These are phyloP conservation scores for Gambusia affinis DNA, from an alignment of 2,113 vertebrate species.

Conservation along the genomic window DNA sequence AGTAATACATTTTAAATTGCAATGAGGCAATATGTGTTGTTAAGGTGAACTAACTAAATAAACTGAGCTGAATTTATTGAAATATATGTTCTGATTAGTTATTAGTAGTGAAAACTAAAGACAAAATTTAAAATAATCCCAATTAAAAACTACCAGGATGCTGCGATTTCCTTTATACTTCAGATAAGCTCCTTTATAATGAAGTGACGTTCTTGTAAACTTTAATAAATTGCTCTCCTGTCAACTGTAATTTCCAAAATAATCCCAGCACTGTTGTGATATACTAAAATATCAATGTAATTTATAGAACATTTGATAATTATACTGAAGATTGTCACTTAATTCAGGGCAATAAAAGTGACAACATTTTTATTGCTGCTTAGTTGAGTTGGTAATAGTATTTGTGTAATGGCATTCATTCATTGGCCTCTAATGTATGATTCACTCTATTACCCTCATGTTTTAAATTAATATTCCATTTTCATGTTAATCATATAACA, in stretches of 20 bases:
- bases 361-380: slow-evolving; percentile 42
- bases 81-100: not conserved
- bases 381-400: slow-evolving; percentile 55
- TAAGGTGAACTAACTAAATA: too few relatives aligned
- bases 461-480: slow-evolving; percentile 66
- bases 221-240: not conserved
- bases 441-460: slow-evolving; percentile 68
- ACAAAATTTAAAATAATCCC: not conserved
- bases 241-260: slow-evolving; percentile 22
- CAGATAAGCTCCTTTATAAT: not conserved
- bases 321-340: slow-evolving; percentile 33
- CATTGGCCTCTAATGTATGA: slow-evolving; percentile 59
- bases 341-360: slow-evolving; percentile 38
- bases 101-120: not conserved
- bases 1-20: too few relatives aligned
- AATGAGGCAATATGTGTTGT: too few relatives aligned
- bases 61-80: not conserved
- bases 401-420: slow-evolving; percentile 62
- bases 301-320: slow-evolving; percentile 39
- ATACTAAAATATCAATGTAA: slow-evolving; percentile 25
- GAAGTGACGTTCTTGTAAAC: not conserved
- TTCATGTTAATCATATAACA: slow-evolving; percentile 62
- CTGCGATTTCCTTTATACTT: not conserved
- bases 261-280: slow-evolving; percentile 1
- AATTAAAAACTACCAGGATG: not conserved